Conservation (phyloP, 2,888 invertebrate species). For the Hydroisotoma schaefferi region DNA sequence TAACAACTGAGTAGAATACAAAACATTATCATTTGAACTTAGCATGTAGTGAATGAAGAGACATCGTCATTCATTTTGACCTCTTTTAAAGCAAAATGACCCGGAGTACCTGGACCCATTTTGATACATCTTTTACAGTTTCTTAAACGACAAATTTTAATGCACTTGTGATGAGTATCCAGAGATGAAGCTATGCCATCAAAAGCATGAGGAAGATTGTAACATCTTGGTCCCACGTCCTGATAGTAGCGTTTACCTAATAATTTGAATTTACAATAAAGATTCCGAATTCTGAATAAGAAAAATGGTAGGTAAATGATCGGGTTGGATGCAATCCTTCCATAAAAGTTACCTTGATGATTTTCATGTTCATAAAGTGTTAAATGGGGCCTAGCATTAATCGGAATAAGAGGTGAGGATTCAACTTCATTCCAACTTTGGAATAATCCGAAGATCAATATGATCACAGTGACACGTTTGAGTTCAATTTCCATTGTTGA, state of each 20-base stretch:
- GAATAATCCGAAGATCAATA: not conserved
- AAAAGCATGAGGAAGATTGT: slow-evolving; percentile 41
- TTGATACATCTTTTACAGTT: slow-evolving; percentile 36
- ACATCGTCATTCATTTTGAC: slow-evolving; percentile 40
- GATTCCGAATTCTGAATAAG: too few relatives aligned
- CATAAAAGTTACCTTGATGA: slow-evolving; percentile 28
- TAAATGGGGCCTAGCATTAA: slow-evolving; percentile 26
- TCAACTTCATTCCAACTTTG: not conserved
- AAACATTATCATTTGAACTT: not conserved
- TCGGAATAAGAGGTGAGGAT: not conserved
- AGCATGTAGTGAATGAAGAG: slow-evolving; percentile 40
- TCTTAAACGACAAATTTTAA: slow-evolving; percentile 35
- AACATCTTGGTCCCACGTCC: slow-evolving; percentile 38
- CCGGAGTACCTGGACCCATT: slow-evolving; percentile 38
- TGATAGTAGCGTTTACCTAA: slow-evolving; percentile 37
- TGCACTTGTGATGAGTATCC: slow-evolving; percentile 37
- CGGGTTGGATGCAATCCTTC: not conserved
- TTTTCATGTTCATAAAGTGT: slow-evolving; percentile 30
- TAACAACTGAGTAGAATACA: not conserved
- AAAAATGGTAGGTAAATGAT: not conserved
- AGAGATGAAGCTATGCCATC: slow-evolving; percentile 40
- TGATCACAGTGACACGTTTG: not conserved
- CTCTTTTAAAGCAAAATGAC: slow-evolving; percentile 38
- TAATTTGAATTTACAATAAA: too few relatives aligned
- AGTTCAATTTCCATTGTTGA: slow-evolving; percentile 3